phyloP scores from a whole-genome alignment of 2,888 invertebrate species.

The Pammene aurita region DNA sequence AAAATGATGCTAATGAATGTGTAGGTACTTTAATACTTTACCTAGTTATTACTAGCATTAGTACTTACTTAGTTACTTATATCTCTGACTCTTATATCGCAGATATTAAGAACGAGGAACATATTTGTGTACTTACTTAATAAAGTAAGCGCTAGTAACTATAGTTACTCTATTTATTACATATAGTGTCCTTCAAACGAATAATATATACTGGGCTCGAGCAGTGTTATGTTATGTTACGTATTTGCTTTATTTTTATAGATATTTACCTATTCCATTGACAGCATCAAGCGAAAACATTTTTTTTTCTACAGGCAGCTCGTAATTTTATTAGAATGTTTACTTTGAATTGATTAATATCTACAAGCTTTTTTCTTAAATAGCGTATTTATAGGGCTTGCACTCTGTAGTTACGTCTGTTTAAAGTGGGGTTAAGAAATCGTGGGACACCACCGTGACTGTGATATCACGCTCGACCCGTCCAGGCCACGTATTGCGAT shows the following conservation, averaged over 20 bases:
- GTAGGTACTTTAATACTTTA: not conserved
- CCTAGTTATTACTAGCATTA: too few relatives aligned
- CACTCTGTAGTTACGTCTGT: slow-evolving; percentile 1
- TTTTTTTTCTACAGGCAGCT: slow-evolving; percentile 1
- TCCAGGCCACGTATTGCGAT: not conserved
- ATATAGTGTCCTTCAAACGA: too few relatives aligned
- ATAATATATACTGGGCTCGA: too few relatives aligned
- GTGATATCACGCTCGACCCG: slow-evolving; percentile 24
- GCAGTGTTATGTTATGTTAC: too few relatives aligned
- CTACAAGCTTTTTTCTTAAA: not conserved
- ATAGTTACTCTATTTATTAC: too few relatives aligned
- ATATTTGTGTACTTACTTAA: too few relatives aligned
- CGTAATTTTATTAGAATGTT: not conserved
- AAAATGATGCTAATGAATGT: not conserved
- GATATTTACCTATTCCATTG: not conserved
- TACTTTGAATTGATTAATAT: slow-evolving; percentile 24
- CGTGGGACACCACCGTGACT: slow-evolving; percentile 31
- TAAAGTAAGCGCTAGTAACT: too few relatives aligned
- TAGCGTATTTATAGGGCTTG: not conserved
- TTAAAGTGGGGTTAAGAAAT: slow-evolving; percentile 3
- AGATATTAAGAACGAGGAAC: too few relatives aligned
- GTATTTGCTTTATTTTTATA: too few relatives aligned
- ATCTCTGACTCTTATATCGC: too few relatives aligned
- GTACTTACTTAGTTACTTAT: too few relatives aligned
- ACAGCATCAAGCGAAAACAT: not conserved